phyloP scores from a whole-genome alignment of 2,113 vertebrate genomes.

The Aspidoscelis tigris region DNA sequence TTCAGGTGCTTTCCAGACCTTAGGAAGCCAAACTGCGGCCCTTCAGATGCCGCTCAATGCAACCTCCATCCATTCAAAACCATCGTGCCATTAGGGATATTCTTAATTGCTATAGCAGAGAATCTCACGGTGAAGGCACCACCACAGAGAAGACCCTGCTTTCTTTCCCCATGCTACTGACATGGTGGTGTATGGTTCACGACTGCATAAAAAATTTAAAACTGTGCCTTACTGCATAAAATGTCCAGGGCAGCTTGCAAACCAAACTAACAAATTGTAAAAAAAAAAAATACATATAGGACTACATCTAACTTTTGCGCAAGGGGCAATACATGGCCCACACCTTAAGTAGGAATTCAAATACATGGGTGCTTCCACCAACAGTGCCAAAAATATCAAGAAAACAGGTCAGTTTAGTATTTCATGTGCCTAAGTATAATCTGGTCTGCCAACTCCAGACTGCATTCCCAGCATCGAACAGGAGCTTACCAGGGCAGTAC shows the following conservation, averaged over 20 bases:
- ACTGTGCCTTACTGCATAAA: neutral
- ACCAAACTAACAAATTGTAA: neutral
- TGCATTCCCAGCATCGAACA: neutral
- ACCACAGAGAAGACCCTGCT: too few relatives aligned
- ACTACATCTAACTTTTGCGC: neutral
- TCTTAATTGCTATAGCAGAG: too few relatives aligned
- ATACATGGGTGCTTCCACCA: constrained; percentile 2
- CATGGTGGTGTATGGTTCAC: too few relatives aligned
- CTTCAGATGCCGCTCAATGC: too few relatives aligned
- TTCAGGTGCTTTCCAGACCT: too few relatives aligned
- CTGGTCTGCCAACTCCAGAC: neutral
- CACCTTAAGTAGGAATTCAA: constrained; percentile 28
- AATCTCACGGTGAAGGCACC: too few relatives aligned
- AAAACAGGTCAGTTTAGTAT: neutral
- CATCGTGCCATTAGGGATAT: too few relatives aligned
- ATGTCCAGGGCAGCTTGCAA: neutral
- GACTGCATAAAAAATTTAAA: neutral
- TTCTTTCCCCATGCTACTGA: too few relatives aligned
- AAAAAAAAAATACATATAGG: neutral
- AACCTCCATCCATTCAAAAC: too few relatives aligned
- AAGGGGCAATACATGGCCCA: neutral
- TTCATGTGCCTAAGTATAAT: neutral
- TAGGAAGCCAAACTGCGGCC: too few relatives aligned
- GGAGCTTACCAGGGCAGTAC: neutral
- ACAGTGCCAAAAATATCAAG: constrained; percentile 9